Evolutionary conservation across 1,140 invertebrate species (phyloP), one percentile per base, ranked within the genome.

Genomic region (Homalodisca vitripennis): DNA sequence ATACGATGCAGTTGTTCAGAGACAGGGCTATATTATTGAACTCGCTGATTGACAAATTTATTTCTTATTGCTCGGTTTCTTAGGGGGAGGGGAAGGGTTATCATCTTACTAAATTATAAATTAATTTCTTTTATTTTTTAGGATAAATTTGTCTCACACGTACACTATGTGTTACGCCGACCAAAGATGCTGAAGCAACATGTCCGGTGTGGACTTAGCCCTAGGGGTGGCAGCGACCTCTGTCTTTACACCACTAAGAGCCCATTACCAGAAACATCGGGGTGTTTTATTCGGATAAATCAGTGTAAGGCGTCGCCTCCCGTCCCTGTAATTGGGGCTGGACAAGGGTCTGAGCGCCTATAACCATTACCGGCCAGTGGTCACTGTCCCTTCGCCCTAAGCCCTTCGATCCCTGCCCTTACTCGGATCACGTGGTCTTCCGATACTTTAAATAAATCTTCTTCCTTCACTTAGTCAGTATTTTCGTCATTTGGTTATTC

Each of bases 341-440:
- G 55, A 60, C 55, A 60, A 22, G 12, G 48, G 12, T 20, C 6
- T 6, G 34, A 17, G n/a, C 3, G 48, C 14, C 48, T 3, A 51
- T 51, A 51, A 51, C 55, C 55, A 60, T 60, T 60, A 60, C 24
- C 14, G 6, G 55, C 34, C 34, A 6, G 6, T 41, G 34, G 34
- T 41, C 34, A 41, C n/a, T n/a, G n/a, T n/a, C n/a, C n/a, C n/a
- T n/a, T n/a, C n/a, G 27, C 14, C 55, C 6, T 60, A 60, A 60
- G 55, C 55, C 55, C 55, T 60, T 60, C 55, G 55, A 60, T 60
- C 55, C 55, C 55, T 60, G 55, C 12, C 55, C n/a, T 3, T 10
- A 26, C 34, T 60, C 55, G 12, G 14, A 29, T 26, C 55, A 60
- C 55, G n/a, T n/a, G n/a, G n/a, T n/a, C n/a, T n/a, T n/a, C n/a